Conservation (phyloP, 2,797 vertebrate genomes). For the Sebastes steindachneri region DNA sequence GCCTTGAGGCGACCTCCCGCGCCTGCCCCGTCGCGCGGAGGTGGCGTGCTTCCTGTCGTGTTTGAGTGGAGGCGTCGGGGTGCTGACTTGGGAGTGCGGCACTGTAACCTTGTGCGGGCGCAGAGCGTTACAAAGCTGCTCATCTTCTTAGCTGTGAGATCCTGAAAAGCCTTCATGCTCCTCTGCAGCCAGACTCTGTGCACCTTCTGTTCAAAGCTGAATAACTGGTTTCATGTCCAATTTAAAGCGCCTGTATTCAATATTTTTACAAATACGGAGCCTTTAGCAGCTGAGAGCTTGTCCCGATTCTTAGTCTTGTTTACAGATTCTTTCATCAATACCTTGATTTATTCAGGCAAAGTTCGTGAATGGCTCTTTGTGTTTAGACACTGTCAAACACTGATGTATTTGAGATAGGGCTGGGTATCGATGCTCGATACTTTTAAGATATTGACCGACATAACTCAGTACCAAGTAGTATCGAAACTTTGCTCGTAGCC, state of each 20-base stretch:
- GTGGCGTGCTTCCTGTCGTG: conserved; percentile 51
- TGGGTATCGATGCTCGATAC: too few relatives aligned
- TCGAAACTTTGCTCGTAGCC: too few relatives aligned
- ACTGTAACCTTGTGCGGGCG: conserved; percentile 68
- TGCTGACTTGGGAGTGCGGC: conserved; percentile 42
- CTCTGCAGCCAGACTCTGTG: conserved; percentile 13
- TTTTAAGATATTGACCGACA: too few relatives aligned
- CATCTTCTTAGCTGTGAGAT: conserved; percentile 50
- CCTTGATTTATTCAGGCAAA: too few relatives aligned
- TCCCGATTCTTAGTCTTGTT: too few relatives aligned
- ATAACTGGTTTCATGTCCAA: neutral
- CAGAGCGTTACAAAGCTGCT: conserved; percentile 51
- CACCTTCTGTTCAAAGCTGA: conserved; percentile 13
- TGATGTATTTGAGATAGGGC: too few relatives aligned
- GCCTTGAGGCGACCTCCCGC: conserved; percentile 26
- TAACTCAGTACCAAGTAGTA: too few relatives aligned
- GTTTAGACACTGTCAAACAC: too few relatives aligned
- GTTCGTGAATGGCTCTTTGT: too few relatives aligned
- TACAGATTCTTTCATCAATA: too few relatives aligned
- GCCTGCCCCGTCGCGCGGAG: conserved; percentile 24
- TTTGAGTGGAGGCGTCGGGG: conserved; percentile 12
- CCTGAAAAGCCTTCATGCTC: conserved; percentile 43
- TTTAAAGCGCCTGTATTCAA: neutral
- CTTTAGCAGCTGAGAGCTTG: neutral
- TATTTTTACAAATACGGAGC: neutral